Percentiles rank a stretch among this genome's conserved stretches.
Conservation (phyloP, 2,888 invertebrate species). For the Scrobipalpa costella region DNA sequence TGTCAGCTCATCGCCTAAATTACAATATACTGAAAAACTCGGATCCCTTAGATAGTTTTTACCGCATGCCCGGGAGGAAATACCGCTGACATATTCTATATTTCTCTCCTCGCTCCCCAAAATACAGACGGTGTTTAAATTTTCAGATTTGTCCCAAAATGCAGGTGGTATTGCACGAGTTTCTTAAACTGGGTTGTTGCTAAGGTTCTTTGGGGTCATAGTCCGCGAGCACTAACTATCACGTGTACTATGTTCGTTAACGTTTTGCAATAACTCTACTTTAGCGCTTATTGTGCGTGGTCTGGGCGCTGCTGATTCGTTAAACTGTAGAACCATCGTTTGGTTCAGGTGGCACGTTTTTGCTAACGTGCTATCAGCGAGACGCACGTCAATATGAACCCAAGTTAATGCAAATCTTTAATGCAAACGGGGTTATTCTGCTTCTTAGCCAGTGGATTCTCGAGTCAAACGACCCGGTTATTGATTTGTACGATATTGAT, state of each 20-base stretch:
- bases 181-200: constrained; percentile 23
- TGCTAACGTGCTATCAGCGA: constrained; percentile 38
- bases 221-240: constrained; percentile 37
- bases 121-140: neutral
- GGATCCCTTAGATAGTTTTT: too few species aligned
- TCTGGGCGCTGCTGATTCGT: constrained; percentile 40
- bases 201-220: constrained; percentile 38
- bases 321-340: constrained; percentile 28
- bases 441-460: too few species aligned
- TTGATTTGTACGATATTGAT: constrained; percentile 10
- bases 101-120: too few species aligned
- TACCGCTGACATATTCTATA: too few species aligned
- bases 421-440: neutral
- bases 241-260: constrained; percentile 36
- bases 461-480: too few species aligned
- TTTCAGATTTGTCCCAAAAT: neutral
- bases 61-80: too few species aligned
- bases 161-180: constrained; percentile 19
- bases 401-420: neutral
- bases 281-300: constrained; percentile 37
- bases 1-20: too few species aligned
- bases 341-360: constrained; percentile 38
- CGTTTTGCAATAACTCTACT: constrained; percentile 35
- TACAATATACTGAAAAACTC: too few species aligned
- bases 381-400: neutral